A percentile compares a stretch with the other conserved stretches of the same genome.
Evolutionary conservation across 1,140 invertebrate species (phyloP).

Genomic region (Macrobrachium nipponense): DNA sequence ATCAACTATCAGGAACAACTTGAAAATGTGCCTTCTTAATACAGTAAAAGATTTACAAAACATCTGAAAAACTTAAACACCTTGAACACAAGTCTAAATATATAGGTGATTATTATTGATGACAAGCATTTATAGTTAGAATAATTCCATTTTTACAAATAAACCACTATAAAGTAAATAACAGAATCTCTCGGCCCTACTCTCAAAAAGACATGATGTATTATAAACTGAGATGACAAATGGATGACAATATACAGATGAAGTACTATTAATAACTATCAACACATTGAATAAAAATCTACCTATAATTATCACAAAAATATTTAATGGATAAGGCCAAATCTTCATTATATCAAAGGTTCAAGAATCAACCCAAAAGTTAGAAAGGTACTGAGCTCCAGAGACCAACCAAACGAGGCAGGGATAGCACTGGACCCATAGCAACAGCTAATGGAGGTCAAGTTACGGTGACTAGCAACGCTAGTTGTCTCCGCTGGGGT

Average conservation of each 20-base stretch:
- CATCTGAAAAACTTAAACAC: background rate
- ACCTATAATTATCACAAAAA: constrained; percentile 3
- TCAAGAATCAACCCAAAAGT: constrained; percentile 8
- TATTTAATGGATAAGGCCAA: background rate
- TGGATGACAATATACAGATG: constrained; percentile 2
- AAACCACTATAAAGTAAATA: background rate
- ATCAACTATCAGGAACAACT: background rate
- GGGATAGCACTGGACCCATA: constrained; percentile 39
- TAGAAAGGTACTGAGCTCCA: background rate
- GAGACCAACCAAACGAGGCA: constrained; percentile 6
- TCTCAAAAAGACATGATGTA: no score
- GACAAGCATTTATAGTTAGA: constrained; percentile 4
- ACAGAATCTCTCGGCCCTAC: constrained; percentile 8
- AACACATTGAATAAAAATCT: constrained; percentile 11
- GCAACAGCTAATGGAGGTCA: constrained; percentile 38
- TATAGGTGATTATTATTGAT: background rate
- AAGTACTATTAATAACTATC: background rate
- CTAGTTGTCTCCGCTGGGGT: constrained; percentile 55
- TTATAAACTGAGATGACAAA: no score
- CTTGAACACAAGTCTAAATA: no score
- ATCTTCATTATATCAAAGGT: constrained; percentile 13
- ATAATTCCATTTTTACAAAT: background rate
- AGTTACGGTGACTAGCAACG: constrained; percentile 52
- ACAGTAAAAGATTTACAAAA: background rate
- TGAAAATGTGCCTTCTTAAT: background rate